Evolutionary conservation across 2,888 invertebrate genomes (phyloP), one percentile per base, ranked within the genome.

Genomic region (Cerastoderma edule): DNA sequence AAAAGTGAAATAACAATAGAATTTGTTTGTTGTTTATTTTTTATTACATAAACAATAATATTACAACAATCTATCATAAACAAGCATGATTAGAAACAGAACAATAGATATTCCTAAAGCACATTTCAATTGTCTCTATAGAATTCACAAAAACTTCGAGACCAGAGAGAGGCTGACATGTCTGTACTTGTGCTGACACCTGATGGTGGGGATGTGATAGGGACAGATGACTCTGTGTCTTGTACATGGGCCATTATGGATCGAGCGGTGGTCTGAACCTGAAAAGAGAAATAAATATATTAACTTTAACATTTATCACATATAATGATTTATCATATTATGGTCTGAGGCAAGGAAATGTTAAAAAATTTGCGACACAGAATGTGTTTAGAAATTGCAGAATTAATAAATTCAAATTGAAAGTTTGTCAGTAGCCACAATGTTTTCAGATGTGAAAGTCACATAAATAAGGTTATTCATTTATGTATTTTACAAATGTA

Each of bases 81-180:
- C n/a, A n/a, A n/a, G n/a, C n/a, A n/a, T n/a, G n/a, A n/a, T n/a
- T n/a, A n/a, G n/a, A n/a, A n/a, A n/a, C n/a, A n/a, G n/a, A n/a
- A n/a, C n/a, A n/a, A n/a, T n/a, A n/a, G n/a, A n/a, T n/a, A n/a
- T n/a, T n/a, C n/a, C n/a, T n/a, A n/a, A n/a, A n/a, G n/a, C n/a
- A n/a, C n/a, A n/a, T n/a, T n/a, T n/a, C n/a, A 67, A 53, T 32
- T 33, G 50, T 67, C 67, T 53, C 67, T 67, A 48, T 67, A 67
- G n/a, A 67, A 67, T 3, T 67, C 67, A 33, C 67, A 67, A 32
- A 50, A 67, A n/a, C n/a, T 35, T 33, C 67, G 50, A 22, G 67
- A 33, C 67, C 67, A 67, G 1, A 22, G 10, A 8, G 33, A 50
- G 13, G 53, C 67, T 22, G 67, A n/a, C 24, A 33, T 67, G 67